Percentiles rank a stretch among this genome's conserved stretches.
These are phyloP conservation scores for Grantiella picta DNA, from an alignment of 2,113 vertebrate species.

Conservation along the genomic window DNA sequence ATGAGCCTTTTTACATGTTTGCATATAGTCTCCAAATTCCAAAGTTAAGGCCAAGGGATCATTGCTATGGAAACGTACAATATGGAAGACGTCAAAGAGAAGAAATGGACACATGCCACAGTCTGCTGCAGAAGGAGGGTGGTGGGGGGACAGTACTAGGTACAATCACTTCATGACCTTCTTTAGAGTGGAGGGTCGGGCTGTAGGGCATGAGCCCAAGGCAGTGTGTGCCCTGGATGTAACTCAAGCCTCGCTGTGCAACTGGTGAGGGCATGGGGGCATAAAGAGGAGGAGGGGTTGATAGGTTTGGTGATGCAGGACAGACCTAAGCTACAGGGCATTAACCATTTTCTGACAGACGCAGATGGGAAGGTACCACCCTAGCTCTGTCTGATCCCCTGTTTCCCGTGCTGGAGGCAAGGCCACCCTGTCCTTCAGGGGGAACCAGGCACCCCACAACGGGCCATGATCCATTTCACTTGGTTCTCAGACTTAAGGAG, in stretches of 20 bases:
- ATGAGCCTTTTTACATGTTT: slow-evolving; percentile 85
- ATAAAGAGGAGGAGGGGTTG: not conserved
- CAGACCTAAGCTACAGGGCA: slow-evolving; percentile 19
- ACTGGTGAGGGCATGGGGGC: not conserved
- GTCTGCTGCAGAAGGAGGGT: slow-evolving; percentile 1
- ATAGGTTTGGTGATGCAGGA: not conserved
- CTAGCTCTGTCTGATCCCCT: not conserved
- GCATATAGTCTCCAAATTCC: slow-evolving; percentile 92
- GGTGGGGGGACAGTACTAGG: slow-evolving; percentile 13
- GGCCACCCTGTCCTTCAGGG: not conserved
- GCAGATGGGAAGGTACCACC: not conserved
- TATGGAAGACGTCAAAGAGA: slow-evolving; percentile 86
- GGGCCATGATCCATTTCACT: not conserved
- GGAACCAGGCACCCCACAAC: not conserved
- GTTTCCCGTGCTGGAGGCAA: not conserved
- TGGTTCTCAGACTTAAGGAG: not conserved
- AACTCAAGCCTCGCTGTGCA: slow-evolving; percentile 51
- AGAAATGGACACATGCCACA: slow-evolving; percentile 73
- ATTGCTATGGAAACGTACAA: slow-evolving; percentile 84
- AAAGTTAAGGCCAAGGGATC: slow-evolving; percentile 93
- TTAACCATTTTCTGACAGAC: not conserved
- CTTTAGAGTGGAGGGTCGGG: slow-evolving; percentile 28
- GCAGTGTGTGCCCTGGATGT: not conserved
- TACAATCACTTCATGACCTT: slow-evolving; percentile 47
- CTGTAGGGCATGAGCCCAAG: slow-evolving; percentile 7